Conservation (phyloP, 92 coral and sea anemone genomes). For the Epizoanthus stellaris region DNA sequence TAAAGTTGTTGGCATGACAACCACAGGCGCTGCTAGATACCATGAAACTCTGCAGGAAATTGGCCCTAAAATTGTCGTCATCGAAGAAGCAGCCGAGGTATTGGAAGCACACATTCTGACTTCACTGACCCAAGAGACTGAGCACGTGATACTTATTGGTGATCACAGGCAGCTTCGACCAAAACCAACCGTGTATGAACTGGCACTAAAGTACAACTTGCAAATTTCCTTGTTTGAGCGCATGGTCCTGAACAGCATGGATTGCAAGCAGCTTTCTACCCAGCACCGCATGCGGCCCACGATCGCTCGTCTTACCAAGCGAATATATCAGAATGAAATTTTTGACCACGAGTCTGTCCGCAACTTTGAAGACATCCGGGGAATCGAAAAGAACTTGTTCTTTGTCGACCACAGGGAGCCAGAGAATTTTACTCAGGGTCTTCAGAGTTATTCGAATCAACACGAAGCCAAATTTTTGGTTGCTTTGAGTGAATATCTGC, state of each 20-base stretch:
- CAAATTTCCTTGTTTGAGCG: slow-evolving; percentile 61
- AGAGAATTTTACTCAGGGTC: slow-evolving; percentile 18
- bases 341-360: slow-evolving; percentile 24
- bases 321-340: slow-evolving; percentile 48
- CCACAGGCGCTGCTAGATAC: slow-evolving; percentile 57
- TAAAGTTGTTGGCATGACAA: slow-evolving; percentile 62
- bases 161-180: slow-evolving; percentile 65
- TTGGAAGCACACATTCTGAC: slow-evolving; percentile 62
- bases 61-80: slow-evolving; percentile 53
- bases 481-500: slow-evolving; percentile 42
- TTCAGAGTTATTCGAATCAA: slow-evolving; percentile 31
- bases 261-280: slow-evolving; percentile 32
- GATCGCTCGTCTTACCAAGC: slow-evolving; percentile 38
- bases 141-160: slow-evolving; percentile 59
- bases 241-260: slow-evolving; percentile 54
- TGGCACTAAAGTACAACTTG: slow-evolving; percentile 47
- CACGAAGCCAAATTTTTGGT: slow-evolving; percentile 46
- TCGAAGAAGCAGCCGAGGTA: slow-evolving; percentile 67
- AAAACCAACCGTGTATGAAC: slow-evolving; percentile 57
- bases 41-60: slow-evolving; percentile 54
- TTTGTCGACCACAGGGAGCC: slow-evolving; percentile 26
- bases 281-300: slow-evolving; percentile 63
- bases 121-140: slow-evolving; percentile 50
- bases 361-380: background rate
- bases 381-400: slow-evolving; percentile 17